Conservation (phyloP, 37 sponge, comb jelly and placozoan genomes). For the Bolinopsis microptera region DNA sequence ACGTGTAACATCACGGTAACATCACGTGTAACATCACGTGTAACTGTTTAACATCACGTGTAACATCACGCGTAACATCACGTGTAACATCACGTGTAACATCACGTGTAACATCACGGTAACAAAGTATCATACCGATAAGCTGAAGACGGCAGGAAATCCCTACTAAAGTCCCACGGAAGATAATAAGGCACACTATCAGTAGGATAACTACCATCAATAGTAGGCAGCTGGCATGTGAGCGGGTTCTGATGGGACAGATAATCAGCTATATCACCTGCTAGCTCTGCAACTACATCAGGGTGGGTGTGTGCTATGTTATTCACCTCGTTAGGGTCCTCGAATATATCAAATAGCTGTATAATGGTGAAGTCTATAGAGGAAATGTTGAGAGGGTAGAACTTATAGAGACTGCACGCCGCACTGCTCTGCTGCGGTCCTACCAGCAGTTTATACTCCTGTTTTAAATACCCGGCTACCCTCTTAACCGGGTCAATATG, state of each 20-base stretch:
- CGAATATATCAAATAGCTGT: not conserved
- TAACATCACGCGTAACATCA: no score
- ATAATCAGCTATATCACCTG: not conserved
- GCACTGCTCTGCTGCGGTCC: slow-evolving; percentile 8
- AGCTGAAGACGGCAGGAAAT: not conserved
- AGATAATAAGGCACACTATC: not conserved
- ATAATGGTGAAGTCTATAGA: not conserved
- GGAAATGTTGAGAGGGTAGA: not conserved
- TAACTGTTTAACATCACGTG: no score
- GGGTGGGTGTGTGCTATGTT: not conserved
- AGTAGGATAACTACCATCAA: not conserved
- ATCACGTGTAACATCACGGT: no score
- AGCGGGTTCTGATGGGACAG: not conserved
- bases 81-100: no score
- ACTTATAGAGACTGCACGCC: not conserved
- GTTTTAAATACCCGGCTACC: not conserved
- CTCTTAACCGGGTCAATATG: not conserved
- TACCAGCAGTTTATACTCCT: not conserved
- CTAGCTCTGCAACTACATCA: not conserved
- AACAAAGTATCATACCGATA: not conserved
- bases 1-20: no score
- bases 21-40: no score
- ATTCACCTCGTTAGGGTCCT: not conserved
- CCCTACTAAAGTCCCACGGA: not conserved
- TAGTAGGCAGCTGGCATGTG: not conserved